These are phyloP conservation scores for Aselliscus stoliczkanus DNA, from an alignment of 2,797 vertebrate genomes.

Conservation along the genomic window DNA sequence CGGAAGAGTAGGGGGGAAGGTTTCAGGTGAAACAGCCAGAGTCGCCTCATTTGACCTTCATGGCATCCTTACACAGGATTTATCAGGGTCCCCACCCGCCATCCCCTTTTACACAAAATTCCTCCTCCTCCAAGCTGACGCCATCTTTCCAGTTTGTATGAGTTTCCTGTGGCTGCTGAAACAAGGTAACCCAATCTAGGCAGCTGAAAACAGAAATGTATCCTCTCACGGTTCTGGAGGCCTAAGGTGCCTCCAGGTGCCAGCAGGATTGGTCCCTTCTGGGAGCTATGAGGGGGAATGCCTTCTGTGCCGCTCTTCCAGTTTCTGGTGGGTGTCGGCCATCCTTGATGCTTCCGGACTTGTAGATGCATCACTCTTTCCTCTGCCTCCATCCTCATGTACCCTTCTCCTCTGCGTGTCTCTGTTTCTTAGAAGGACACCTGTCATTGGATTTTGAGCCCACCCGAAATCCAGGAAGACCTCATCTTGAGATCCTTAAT, in stretches of 20 bases:
- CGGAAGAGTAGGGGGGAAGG: background rate
- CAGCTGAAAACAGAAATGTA: background rate
- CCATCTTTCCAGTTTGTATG: background rate
- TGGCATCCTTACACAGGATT: background rate
- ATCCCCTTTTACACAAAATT: background rate
- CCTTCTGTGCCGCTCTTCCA: accelerated
- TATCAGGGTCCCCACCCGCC: background rate
- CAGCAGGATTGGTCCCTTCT: background rate
- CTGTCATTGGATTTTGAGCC: background rate
- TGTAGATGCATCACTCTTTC: accelerated
- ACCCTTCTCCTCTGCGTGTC: background rate
- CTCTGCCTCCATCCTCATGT: background rate
- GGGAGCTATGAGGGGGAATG: no score
- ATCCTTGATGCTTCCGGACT: background rate
- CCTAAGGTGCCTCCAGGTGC: background rate
- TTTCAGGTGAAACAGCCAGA: background rate
- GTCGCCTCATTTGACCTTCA: accelerated
- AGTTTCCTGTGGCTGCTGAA: background rate
- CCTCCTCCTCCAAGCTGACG: background rate
- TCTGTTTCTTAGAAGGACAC: background rate
- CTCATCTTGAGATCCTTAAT: background rate
- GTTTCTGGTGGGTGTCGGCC: accelerated
- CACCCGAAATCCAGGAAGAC: background rate
- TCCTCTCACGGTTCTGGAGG: background rate
- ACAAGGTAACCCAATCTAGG: background rate